Evolutionary conservation across 2,888 invertebrate genomes (phyloP).

Genomic region (Apotomis capreana): DNA sequence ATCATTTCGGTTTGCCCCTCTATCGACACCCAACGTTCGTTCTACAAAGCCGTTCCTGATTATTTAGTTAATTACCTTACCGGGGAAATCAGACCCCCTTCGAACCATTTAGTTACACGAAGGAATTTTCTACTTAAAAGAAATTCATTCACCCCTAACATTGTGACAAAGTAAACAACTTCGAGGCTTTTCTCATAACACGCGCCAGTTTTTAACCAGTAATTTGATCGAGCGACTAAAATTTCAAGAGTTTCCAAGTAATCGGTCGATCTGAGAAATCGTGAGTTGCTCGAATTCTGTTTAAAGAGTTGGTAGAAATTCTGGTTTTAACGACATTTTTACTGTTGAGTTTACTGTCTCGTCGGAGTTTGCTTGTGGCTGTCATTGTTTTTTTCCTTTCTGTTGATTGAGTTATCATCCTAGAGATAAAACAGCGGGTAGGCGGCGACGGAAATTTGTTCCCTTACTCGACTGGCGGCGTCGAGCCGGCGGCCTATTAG

Average conservation of each 20-base stretch:
- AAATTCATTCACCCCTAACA: slow-evolving; percentile 4
- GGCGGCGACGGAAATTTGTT: slow-evolving; percentile 64
- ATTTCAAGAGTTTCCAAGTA: slow-evolving; percentile 40
- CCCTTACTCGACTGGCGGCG: slow-evolving; percentile 53
- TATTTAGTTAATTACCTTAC: slow-evolving; percentile 10
- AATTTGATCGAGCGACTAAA: slow-evolving; percentile 36
- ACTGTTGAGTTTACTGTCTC: not conserved
- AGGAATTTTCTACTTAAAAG: not conserved
- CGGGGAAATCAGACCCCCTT: slow-evolving; percentile 22
- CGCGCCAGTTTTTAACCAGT: slow-evolving; percentile 30
- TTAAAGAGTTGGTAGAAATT: not conserved
- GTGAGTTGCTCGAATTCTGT: slow-evolving; percentile 30
- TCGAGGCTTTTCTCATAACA: slow-evolving; percentile 25
- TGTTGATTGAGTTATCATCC: slow-evolving; percentile 70
- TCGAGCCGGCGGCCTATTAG: slow-evolving; percentile 55
- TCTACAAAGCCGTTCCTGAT: slow-evolving; percentile 8
- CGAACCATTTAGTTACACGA: slow-evolving; percentile 5
- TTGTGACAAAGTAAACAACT: slow-evolving; percentile 19
- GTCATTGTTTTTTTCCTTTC: slow-evolving; percentile 51
- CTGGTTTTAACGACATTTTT: slow-evolving; percentile 19
- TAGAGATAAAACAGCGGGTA: slow-evolving; percentile 56
- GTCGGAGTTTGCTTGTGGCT: not conserved
- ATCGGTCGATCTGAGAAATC: slow-evolving; percentile 36
- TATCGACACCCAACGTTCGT: not conserved
- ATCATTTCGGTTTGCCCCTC: too few species aligned